Percentiles rank a stretch among this genome's conserved stretches.
Conservation (phyloP, 1,140 invertebrate species). For the Leptestheria dahalacensis region DNA sequence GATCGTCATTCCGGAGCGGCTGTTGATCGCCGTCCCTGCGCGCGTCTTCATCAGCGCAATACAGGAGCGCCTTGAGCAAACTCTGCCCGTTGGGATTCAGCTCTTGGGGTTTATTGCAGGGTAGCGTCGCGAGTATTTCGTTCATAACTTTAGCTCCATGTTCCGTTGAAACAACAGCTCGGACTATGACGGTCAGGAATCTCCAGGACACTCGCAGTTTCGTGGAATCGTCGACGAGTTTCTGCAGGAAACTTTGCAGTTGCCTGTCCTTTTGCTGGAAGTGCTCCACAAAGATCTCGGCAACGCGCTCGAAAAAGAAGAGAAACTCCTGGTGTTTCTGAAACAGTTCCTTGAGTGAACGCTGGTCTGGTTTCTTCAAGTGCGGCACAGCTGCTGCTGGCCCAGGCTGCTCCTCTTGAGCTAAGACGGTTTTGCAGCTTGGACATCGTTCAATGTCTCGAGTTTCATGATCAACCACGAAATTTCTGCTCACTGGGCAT, state of each 20-base stretch:
- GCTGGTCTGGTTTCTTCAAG: neutral
- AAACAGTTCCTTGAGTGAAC: neutral
- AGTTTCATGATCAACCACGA: too few relatives aligned
- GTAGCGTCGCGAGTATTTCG: neutral
- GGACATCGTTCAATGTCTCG: neutral
- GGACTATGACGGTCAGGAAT: slow-evolving; percentile 4
- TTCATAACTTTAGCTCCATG: neutral
- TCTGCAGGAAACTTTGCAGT: neutral
- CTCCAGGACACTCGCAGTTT: slow-evolving; percentile 5
- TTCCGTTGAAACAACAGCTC: neutral
- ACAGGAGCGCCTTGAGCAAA: neutral
- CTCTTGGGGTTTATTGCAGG: neutral
- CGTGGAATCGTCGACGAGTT: neutral
- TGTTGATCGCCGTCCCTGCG: neutral
- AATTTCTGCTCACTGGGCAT: too few relatives aligned
- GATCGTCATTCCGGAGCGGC: neutral
- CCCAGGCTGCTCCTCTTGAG: neutral
- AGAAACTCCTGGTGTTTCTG: slow-evolving; percentile 3
- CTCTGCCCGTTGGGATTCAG: neutral
- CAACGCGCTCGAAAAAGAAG: slow-evolving; percentile 8
- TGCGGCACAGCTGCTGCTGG: neutral
- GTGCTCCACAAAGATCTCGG: slow-evolving; percentile 5
- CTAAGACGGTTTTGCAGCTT: neutral
- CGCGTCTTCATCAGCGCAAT: neutral
- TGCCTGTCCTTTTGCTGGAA: neutral